Evolutionary conservation across 2,797 vertebrate genomes (phyloP).

Genomic region (Poecilia velifera): DNA sequence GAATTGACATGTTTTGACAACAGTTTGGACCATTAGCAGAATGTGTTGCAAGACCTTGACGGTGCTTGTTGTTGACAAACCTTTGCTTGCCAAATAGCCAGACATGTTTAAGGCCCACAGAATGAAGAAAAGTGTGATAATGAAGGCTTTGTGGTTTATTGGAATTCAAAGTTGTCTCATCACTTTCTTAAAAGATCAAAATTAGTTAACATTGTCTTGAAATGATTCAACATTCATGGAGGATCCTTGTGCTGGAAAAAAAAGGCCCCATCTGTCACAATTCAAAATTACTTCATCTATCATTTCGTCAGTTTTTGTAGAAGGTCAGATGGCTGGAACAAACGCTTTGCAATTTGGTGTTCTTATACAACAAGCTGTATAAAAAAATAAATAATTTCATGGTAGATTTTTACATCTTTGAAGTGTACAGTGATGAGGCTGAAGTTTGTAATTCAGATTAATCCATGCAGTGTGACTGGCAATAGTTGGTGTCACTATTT

Average conservation of each 20-base stretch:
- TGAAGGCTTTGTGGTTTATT: not conserved
- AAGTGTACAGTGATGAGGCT: not conserved
- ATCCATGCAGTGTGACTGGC: no score
- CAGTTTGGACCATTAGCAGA: not conserved
- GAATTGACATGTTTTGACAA: not conserved
- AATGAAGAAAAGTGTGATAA: not conserved
- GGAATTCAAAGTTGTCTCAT: not conserved
- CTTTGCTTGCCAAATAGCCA: not conserved
- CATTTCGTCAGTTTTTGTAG: not conserved
- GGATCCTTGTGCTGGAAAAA: not conserved
- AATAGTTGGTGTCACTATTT: not conserved
- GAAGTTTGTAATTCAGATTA: not conserved
- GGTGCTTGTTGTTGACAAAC: not conserved
- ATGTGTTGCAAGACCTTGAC: not conserved
- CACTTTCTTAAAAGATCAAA: not conserved
- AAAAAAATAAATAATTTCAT: not conserved
- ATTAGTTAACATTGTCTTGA: not conserved
- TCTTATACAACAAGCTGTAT: not conserved
- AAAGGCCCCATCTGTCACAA: not conserved
- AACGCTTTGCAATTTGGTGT: not conserved
- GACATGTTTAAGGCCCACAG: not conserved
- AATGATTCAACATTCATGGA: not conserved
- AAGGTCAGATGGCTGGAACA: not conserved
- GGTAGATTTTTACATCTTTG: not conserved
- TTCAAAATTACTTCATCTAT: not conserved